A percentile compares a stretch with the other conserved stretches of the same genome.
These are phyloP conservation scores for Seira musarum DNA, from an alignment of 2,888 invertebrate species.

Conservation along the genomic window DNA sequence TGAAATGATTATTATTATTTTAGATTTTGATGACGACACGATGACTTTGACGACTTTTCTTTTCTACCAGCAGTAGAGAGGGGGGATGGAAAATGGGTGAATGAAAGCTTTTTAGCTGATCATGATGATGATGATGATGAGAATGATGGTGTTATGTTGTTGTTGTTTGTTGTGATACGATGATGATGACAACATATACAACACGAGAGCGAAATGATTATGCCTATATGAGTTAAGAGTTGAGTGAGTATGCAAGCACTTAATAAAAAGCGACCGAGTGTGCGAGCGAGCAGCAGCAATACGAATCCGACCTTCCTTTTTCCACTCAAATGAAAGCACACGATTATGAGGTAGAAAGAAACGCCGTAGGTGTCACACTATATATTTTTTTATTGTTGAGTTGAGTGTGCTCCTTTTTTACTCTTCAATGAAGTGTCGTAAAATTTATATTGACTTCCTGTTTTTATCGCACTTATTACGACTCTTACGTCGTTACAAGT, in stretches of 20 bases:
- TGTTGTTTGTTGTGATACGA: not conserved
- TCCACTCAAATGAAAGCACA: not conserved
- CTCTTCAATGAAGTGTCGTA: slow-evolving; percentile 2
- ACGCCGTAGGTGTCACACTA: not conserved
- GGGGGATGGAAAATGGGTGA: too few relatives aligned
- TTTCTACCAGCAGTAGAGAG: too few relatives aligned
- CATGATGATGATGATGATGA: too few relatives aligned
- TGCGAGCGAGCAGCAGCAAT: not conserved
- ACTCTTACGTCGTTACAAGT: not conserved
- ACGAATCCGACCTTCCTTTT: not conserved
- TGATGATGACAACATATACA: not conserved
- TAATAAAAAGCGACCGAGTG: too few relatives aligned
- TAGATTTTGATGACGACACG: too few relatives aligned
- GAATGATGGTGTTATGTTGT: not conserved
- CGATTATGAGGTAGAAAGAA: not conserved
- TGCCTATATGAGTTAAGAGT: not conserved
- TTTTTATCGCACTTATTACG: slow-evolving; percentile 9
- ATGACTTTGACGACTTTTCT: too few relatives aligned
- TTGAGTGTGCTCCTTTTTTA: not conserved
- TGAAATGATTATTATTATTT: too few relatives aligned
- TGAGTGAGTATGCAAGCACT: too few relatives aligned
- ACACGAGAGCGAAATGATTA: not conserved
- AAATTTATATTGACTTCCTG: slow-evolving; percentile 14
- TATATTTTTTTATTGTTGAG: slow-evolving; percentile 2
- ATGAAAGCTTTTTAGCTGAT: too few relatives aligned